phyloP scores from a whole-genome alignment of 2,888 invertebrate genomes.

The Gryllus longicercus region DNA sequence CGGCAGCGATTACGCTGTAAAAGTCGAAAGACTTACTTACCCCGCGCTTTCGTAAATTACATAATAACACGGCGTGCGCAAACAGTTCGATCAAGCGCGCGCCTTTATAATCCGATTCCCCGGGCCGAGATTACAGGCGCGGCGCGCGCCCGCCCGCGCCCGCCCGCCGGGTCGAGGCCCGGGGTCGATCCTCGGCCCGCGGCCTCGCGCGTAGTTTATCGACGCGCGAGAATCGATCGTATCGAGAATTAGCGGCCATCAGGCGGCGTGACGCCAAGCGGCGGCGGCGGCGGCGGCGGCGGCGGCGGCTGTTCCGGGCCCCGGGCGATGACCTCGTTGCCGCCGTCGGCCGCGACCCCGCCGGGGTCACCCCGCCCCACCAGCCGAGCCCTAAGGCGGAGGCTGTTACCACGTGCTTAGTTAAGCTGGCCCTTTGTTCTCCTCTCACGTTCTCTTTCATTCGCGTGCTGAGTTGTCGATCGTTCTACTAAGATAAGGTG shows the following conservation, averaged over 20 bases:
- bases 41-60: conserved; percentile 7
- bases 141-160: background rate
- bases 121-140: background rate
- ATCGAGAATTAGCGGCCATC: conserved; percentile 17
- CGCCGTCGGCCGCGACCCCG: background rate
- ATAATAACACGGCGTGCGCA: conserved; percentile 17
- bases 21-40: conserved; percentile 17
- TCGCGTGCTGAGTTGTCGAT: too few species aligned
- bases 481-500: too few species aligned
- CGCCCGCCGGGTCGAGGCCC: background rate
- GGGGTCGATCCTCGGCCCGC: background rate
- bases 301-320: background rate
- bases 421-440: too few species aligned
- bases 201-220: background rate
- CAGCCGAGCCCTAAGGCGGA: too few species aligned
- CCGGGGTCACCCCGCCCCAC: background rate
- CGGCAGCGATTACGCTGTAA: conserved; percentile 6
- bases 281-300: background rate
- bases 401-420: too few species aligned
- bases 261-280: background rate
- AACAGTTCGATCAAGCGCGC: conserved; percentile 1
- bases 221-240: background rate
- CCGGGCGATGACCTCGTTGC: background rate
- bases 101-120: conserved; percentile 17
- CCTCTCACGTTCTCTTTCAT: too few species aligned